phyloP scores from a whole-genome alignment of 2,888 invertebrate species.

The Drosophila formosana region DNA sequence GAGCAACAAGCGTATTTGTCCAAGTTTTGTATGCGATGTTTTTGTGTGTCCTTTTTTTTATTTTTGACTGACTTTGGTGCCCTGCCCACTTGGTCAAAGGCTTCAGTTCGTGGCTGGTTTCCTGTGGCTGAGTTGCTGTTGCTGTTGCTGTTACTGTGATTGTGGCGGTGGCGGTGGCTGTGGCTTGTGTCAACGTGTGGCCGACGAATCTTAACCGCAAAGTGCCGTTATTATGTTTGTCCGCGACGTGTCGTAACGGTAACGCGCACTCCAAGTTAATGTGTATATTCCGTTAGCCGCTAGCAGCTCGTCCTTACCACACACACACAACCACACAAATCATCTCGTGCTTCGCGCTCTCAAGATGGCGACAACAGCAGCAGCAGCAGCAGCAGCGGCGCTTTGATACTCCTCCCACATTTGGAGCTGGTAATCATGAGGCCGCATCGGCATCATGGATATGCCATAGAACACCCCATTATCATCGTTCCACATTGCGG shows the following conservation, averaged over 20 bases:
- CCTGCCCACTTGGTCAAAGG: conserved; percentile 47
- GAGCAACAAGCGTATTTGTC: conserved; percentile 70
- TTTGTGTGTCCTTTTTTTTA: conserved; percentile 15
- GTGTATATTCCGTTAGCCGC: conserved; percentile 57
- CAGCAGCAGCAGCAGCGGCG: conserved; percentile 17
- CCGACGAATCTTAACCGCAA: conserved; percentile 77
- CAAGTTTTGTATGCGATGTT: conserved; percentile 20
- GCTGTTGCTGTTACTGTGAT: neutral
- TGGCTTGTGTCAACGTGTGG: conserved; percentile 61
- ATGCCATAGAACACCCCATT: conserved; percentile 24
- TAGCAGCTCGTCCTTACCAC: conserved; percentile 55
- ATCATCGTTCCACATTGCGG: conserved; percentile 30
- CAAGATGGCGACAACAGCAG: conserved; percentile 54
- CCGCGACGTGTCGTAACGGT: conserved; percentile 80
- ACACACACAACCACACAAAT: conserved; percentile 48
- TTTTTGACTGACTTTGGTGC: conserved; percentile 8
- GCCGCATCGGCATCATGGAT: conserved; percentile 24
- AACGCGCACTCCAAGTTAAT: conserved; percentile 78
- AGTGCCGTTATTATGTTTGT: conserved; percentile 72
- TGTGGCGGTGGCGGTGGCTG: conserved; percentile 8
- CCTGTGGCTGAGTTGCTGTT: conserved; percentile 36
- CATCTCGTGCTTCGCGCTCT: conserved; percentile 56
- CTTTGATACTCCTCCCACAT: conserved; percentile 28
- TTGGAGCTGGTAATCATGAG: conserved; percentile 34
- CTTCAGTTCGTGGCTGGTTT: conserved; percentile 43